Conservation (phyloP, 2,113 vertebrate genomes). For the Nansenia antarctica region DNA sequence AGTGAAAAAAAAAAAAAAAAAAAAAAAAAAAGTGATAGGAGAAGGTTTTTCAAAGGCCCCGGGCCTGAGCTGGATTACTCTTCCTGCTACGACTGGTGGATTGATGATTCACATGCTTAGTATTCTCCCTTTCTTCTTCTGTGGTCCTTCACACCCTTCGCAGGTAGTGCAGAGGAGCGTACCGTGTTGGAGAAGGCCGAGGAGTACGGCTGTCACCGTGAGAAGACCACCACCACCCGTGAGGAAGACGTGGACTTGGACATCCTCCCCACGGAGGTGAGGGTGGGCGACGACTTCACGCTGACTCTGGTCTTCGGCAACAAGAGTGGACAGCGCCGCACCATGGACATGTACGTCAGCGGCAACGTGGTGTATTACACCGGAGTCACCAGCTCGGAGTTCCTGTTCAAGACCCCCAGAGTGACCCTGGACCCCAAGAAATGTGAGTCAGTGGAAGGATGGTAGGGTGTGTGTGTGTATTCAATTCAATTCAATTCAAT, state of each 20-base stretch:
- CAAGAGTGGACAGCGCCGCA: slow-evolving; percentile 69
- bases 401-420: slow-evolving; percentile 75
- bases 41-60: too few relatives aligned
- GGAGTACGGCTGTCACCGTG: slow-evolving; percentile 81
- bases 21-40: too few relatives aligned
- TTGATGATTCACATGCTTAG: too few relatives aligned
- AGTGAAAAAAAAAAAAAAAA: too few relatives aligned
- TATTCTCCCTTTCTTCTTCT: not conserved
- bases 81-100: too few relatives aligned
- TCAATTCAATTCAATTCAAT: too few relatives aligned
- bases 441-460: slow-evolving; percentile 48
- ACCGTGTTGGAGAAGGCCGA: slow-evolving; percentile 87
- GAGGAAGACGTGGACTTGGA: slow-evolving; percentile 78
- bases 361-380: slow-evolving; percentile 91
- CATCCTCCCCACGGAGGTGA: slow-evolving; percentile 74
- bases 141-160: not conserved
- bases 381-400: slow-evolving; percentile 82
- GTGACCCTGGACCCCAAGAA: slow-evolving; percentile 53
- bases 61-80: too few relatives aligned
- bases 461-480: slow-evolving; percentile 7
- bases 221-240: slow-evolving; percentile 42
- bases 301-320: slow-evolving; percentile 84
- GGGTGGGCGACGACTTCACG: slow-evolving; percentile 82
- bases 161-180: slow-evolving; percentile 88
- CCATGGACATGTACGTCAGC: slow-evolving; percentile 75